Base-by-base conservation (phyloP, 2,113 vertebrate genomes). In the Chionomys nivalis region DNA sequence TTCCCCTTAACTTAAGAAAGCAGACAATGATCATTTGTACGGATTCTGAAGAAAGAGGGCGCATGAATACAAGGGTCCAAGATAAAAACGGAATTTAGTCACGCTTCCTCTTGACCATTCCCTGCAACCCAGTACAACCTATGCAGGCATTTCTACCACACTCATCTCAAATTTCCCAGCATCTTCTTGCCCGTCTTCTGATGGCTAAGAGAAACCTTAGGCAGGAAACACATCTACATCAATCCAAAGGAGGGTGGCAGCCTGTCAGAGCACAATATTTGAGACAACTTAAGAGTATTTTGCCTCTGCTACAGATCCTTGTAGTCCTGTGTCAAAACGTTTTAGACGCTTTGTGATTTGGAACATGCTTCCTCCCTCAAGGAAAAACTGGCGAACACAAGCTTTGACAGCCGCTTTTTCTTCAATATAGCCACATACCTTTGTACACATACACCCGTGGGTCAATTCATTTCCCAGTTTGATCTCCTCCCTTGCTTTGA, bases 1-100 rank as follows among this genome's bases (percentile, higher is more conserved):
- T 58, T 55, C 26, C 44, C 21, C 19, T 76, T 87, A 14, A 81
- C 49, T 93, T 16, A 92, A 92, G 42, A 92, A 92, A 96, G 77
- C 17, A 83, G 49, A 63, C 36, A 73, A 86, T 58, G 33, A 76
- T 3, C 39, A 89, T 16, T 83, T 91, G 44, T 91, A 12, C 58
- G 16, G 33, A 39, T 89, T 33, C 73, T 76, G 2, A 83, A 94
- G 55, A 89, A 13, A 90, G 44, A 94, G 31, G 19, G 0, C 4
- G 7, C 87, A 68, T 26, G 0, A n/a, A 24, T 36, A 16, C 11
- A 47, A 21, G 6, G 4, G 14, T 77, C 70, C 47, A 36, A 42
- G 33, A 72, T 13, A 70, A 9, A 86, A 21, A 49, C 14, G 9
- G 44, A 77, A 77, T 17, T 17, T 58, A 5, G 3, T 94, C 61